These are phyloP conservation scores for Lepidonotus clava DNA, from an alignment of 2,888 invertebrate genomes.

Conservation along the genomic window DNA sequence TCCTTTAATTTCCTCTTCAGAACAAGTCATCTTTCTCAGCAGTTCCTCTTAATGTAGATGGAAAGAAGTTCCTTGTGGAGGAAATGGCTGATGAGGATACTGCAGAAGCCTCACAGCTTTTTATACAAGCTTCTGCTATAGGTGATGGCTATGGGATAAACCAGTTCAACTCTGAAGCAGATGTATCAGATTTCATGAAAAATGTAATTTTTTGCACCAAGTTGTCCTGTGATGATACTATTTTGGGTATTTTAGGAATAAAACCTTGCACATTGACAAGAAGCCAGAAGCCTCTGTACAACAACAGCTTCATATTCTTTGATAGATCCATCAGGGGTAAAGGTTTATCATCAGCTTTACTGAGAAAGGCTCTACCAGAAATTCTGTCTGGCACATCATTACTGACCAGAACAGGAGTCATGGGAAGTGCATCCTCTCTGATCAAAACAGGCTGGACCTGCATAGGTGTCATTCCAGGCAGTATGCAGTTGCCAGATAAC, in stretches of 20 bases:
- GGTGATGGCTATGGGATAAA: background rate
- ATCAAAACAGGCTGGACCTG: background rate
- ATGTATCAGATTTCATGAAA: background rate
- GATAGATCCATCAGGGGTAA: slow-evolving; percentile 1
- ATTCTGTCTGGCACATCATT: background rate
- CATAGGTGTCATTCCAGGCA: background rate
- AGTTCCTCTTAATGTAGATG: no score
- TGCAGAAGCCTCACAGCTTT: background rate
- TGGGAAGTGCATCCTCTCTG: background rate
- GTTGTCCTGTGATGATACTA: background rate
- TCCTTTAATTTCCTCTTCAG: no score
- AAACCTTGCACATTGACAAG: background rate
- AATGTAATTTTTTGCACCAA: background rate
- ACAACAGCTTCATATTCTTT: background rate
- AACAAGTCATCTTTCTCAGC: no score
- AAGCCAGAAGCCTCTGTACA: background rate
- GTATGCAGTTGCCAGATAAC: background rate
- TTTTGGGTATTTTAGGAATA: background rate
- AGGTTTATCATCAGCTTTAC: background rate
- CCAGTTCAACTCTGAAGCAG: background rate
- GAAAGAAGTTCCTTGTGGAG: no score
- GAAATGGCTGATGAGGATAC: background rate
- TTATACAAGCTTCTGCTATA: background rate
- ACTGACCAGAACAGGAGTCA: background rate
- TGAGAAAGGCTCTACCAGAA: background rate